Conservation (phyloP, 2,113 vertebrate species). For the Spizaetus ornatus region DNA sequence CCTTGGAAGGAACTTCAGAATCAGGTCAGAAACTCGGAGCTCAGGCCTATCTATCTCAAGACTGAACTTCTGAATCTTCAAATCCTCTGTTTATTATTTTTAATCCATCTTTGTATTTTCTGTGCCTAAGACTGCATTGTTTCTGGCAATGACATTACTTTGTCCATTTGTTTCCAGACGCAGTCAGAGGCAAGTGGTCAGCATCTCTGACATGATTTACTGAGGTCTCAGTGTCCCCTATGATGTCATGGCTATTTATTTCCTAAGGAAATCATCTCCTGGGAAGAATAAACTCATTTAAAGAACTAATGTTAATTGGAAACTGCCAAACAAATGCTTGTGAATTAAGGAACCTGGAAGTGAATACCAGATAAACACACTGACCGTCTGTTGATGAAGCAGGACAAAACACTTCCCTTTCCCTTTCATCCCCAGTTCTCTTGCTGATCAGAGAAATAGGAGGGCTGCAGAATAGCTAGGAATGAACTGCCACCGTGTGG, state of each 20-base stretch:
- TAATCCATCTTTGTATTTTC: neutral
- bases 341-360: neutral
- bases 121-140: neutral
- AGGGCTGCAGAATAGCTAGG: conserved; percentile 36
- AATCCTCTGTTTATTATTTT: neutral
- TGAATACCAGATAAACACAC: neutral
- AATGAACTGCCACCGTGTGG: conserved; percentile 69
- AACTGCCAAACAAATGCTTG: neutral
- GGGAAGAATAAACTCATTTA: neutral
- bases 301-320: neutral
- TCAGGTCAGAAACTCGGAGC: neutral
- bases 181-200: neutral
- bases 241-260: neutral
- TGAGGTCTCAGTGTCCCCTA: neutral
- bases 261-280: neutral
- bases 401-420: neutral
- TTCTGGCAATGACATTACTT: neutral
- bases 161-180: neutral
- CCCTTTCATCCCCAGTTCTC: neutral
- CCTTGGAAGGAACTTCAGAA: neutral
- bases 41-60: neutral
- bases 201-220: neutral
- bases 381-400: neutral
- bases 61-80: neutral
- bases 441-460: neutral